Base-by-base conservation (phyloP, 2,888 invertebrate genomes). In the Pheosia gnoma region DNA sequence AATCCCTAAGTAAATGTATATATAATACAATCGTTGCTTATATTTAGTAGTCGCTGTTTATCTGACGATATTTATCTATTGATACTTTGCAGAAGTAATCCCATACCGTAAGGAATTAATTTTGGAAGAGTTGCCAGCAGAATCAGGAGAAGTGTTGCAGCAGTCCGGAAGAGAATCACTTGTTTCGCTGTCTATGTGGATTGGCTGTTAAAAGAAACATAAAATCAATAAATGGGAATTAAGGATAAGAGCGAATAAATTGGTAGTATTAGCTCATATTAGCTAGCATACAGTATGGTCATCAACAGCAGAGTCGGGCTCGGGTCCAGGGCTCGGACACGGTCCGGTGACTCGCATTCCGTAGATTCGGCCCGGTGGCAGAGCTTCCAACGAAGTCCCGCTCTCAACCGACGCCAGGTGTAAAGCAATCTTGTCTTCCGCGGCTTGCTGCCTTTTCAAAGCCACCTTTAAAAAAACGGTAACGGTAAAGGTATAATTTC, bases 371-470 rank as follows among this genome's bases (percentile, higher is more conserved):
- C 98, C 98, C 51, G 97, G 97, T 3, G 98, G 98, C 62, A 98
- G 91, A 45, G 96, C 95, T 51, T 98, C 97, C 65, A 93, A 63
- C 0, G 90, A 78, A 0, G 92, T 89, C 0, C 94, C 94, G 43
- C 89, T 93, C 69, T 94, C 93, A 10, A 94, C 94, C n/a, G 98
- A 97, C 25, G 98, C 96, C 79, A 99, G 94, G 59, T 98, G 98
- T 62, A 99, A 91, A 0, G 99, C 99, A 72, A 99, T 98, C 61
- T 98, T 98, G 85, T 99, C 99, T 93, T 99, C 99, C 0, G 98
- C 98, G 0, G 99, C 99, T 93, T 99, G 99, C 86, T 99, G 98
- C 11, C 99, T 94, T 91, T 99, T 99, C 62, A 99, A 88, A 4
- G 99, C 99, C 38, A 99, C 98, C 98, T 98, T 53, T 13, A 51